Evolutionary conservation across 2,797 vertebrate species (phyloP), one percentile per base, ranked within the genome.

Genomic region (Sebastes kiyomatsui): DNA sequence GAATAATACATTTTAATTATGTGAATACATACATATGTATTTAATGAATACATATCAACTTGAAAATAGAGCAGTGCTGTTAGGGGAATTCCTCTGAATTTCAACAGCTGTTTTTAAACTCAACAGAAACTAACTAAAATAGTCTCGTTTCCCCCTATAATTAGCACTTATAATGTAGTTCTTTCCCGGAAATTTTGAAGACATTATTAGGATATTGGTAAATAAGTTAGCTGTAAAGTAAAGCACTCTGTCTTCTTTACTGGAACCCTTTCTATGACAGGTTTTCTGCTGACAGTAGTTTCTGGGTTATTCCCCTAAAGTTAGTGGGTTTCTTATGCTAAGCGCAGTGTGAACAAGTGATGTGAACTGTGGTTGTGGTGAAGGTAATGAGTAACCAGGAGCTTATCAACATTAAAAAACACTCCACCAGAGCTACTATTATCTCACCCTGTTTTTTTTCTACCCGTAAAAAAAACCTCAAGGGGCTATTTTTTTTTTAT

Each of bases 301-400:
- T 80, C 58, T 79, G 10, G n/a, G 67, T 79, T 70, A n/a, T 68
- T 61, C 22, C 60, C 28, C 59, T 68, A 1, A 74, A 75, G 28
- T 65, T 67, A 1, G 27, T 65, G 72, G 20, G 20, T 81, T 84
- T 82, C 38, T 61, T 2, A 7, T 30, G 6, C 60, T 55, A 12
- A 75, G 64, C 59, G 77, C 23, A 16, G n/a, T 77, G 81, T 75
- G 49, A 85, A 76, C 38, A 75, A 66, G 52, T 72, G 49, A 58
- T 67, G 72, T 80, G 61, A 85, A 67, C 42, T 82, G 76, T 32
- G 64, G 62, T 85, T 80, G 72, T 77, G 62, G 68, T 87, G 14
- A 7, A 77, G 64, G 81, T 84, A 80, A 85, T 74, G 77, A 89
- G 33, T 84, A 81, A 82, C 74, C 22, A 55, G 67, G 23, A 68